Evolutionary conservation across 2,113 vertebrate species (phyloP).

Genomic region (Corythornis vintsioides): DNA sequence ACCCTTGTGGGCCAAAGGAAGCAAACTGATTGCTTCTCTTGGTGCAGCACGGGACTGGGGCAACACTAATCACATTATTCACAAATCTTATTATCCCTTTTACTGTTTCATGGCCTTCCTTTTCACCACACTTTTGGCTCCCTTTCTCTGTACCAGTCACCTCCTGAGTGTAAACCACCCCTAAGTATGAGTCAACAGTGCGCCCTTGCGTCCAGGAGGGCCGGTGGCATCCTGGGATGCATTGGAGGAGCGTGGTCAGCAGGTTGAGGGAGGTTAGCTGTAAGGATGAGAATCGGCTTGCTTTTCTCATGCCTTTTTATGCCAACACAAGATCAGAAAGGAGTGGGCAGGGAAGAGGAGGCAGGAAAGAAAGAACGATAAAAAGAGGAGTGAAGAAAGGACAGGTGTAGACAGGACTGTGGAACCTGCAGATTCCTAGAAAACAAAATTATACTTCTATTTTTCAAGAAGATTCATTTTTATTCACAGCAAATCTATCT

Average conservation of each 20-base stretch:
- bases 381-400: background rate
- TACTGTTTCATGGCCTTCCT: background rate
- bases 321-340: background rate
- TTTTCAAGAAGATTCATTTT: background rate
- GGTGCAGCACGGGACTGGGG: background rate
- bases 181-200: background rate
- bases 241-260: too few relatives aligned
- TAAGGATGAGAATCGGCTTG: accelerated
- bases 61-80: background rate
- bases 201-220: too few relatives aligned
- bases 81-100: background rate
- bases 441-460: background rate
- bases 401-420: background rate
- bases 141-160: background rate
- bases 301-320: background rate
- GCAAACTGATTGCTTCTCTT: background rate
- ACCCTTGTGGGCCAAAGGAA: background rate
- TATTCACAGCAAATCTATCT: background rate
- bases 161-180: accelerated
- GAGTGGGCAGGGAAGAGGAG: background rate
- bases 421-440: background rate
- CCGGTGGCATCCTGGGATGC: too few relatives aligned
- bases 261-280: background rate
- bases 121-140: background rate
- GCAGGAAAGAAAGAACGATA: background rate